Evolutionary conservation across 1,140 invertebrate genomes (phyloP), one percentile per base, ranked within the genome.

Genomic region (Euschistus heros): DNA sequence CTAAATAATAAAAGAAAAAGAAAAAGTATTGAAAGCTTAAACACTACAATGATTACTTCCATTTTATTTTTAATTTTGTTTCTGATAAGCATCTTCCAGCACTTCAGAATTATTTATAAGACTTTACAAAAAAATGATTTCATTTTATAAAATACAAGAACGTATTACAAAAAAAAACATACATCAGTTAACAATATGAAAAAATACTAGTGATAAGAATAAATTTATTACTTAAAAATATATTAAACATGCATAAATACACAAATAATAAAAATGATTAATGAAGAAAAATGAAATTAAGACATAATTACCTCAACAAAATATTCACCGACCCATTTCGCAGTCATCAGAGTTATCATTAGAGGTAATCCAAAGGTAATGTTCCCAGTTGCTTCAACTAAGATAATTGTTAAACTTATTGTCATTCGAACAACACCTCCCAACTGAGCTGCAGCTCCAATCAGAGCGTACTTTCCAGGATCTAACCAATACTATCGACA

Each of bases 401-500:
- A 83, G 72, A 98, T 98, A 61, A 94, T 92, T 33, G 94, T 92
- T 64, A 96, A 80, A 73, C 92, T 95, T 63, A 98, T 92, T 2
- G 94, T 97, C 91, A 98, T 98, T 68, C 97, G 84, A 3, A 98
- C 91, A 18, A 97, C 90, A 30, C 97, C 97, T 20, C 95, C 96
- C 47, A 99, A 78, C 77, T 97, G 94, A 8, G 92, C 92, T 20
- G 95, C 95, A 27, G 96, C 95, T 52, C 96, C 97, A 64, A 98
- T 85, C 37, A 99, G 77, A 6, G 97, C 96, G 78, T 97, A 99
- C 76, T 98, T 98, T 44, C 94, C 92, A 17, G 94, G 90, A 78
- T 93, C 85, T 66, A 89, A 68, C 74, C 74, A 76, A 50, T 0
- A 47, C 70, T 71, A 30, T 26, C 67, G 98, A 46, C 14, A 62